These are phyloP conservation scores for Diplodus sargus DNA, from an alignment of 2,797 vertebrate species.

Conservation along the genomic window DNA sequence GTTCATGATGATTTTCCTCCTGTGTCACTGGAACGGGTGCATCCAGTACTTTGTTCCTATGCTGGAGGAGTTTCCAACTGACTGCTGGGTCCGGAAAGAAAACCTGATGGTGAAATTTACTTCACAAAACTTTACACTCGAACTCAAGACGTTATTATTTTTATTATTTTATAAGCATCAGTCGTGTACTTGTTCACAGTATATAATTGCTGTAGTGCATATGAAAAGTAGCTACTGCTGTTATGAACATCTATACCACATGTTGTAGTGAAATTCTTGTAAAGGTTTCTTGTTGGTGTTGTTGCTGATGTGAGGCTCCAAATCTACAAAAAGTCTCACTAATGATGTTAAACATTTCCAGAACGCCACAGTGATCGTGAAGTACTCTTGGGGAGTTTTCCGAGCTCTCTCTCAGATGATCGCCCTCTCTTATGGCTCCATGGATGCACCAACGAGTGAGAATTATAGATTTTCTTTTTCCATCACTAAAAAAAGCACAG, in stretches of 20 bases:
- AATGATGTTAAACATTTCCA: slow-evolving; percentile 42
- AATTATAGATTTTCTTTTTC: slow-evolving; percentile 41
- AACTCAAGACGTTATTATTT: too few relatives aligned
- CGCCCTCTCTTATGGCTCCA: slow-evolving; percentile 85
- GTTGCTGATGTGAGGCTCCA: neutral
- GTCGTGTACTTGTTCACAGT: too few relatives aligned
- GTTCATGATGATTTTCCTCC: slow-evolving; percentile 87
- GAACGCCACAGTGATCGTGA: slow-evolving; percentile 85
- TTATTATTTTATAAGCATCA: too few relatives aligned
- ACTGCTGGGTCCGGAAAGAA: slow-evolving; percentile 87
- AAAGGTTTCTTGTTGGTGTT: neutral
- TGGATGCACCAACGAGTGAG: slow-evolving; percentile 86
- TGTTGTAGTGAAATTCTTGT: neutral
- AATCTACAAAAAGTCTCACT: neutral
- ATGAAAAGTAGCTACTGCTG: too few relatives aligned
- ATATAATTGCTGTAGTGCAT: too few relatives aligned
- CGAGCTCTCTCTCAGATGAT: slow-evolving; percentile 88
- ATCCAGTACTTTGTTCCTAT: slow-evolving; percentile 88
- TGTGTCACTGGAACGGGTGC: slow-evolving; percentile 89
- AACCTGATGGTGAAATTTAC: slow-evolving; percentile 82
- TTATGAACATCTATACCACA: neutral
- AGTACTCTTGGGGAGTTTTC: slow-evolving; percentile 87
- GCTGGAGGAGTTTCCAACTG: slow-evolving; percentile 86
- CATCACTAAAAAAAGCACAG: neutral
- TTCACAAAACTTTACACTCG: neutral